Evolutionary conservation across 2,888 invertebrate genomes (phyloP), one percentile per base, ranked within the genome.

Genomic region (Thecocarcelia acutangulata): DNA sequence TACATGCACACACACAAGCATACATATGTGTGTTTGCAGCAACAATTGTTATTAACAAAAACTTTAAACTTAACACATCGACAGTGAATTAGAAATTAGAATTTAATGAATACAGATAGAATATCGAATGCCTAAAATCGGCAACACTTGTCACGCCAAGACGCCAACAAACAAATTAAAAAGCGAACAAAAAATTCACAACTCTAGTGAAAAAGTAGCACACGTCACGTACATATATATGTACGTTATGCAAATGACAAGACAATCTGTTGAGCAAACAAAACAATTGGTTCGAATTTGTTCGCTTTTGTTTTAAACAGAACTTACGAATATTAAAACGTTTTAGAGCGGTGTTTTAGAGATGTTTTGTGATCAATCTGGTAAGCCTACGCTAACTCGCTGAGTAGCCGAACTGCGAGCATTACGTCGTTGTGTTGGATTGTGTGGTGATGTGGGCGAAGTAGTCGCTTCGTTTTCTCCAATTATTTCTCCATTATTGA

Each of bases 301-400:
- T 68, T 46, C 24, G 15, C 15, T 33, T 28, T 24, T 13, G 19
- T 28, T 28, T 42, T 54, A 13, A 52, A 3, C n/a, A 63, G 54
- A 52, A 58, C 48, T 17, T 15, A 66, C 28, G 66, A 61, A 52
- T 72, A 68, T 80, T 66, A 72, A 76, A 40, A 66, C 44, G n/a
- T 66, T 61, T 52, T 33, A 17, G 19, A 52, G 46, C 56, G 48
- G 28, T 8, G 6, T 44, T 48, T 72, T 52, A 21, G 21, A 37
- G 33, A 37, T 58, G 13, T 24, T 11, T 52, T 21, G 28, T 17
- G 37, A 66, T 89, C 86, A 89, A 86, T 90, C 90, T 46, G 90
- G 90, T 83, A 90, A 85, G 8, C 90, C 90, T 85, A 90, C 90
- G 85, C 87, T 90, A 68, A 90, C 86, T 21, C 90, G 87, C 83